Evolutionary conservation across 2,797 vertebrate genomes (phyloP).

Genomic region (Acestrorhynchus altus): DNA sequence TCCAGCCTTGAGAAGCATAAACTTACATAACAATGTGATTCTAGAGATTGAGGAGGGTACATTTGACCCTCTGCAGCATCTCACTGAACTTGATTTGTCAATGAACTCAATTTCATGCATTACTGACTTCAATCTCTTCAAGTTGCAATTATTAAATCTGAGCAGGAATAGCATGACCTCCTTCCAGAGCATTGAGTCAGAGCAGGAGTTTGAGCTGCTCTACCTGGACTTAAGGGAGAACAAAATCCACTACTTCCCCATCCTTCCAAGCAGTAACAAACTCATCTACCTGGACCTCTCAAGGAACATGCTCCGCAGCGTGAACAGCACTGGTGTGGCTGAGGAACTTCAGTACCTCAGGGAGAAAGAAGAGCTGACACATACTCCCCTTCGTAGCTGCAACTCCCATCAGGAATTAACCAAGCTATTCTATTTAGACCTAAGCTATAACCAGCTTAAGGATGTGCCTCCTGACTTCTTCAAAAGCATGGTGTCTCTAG

Average conservation of each 20-base stretch:
- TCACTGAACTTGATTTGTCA: slow-evolving; percentile 89
- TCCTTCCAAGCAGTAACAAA: slow-evolving; percentile 80
- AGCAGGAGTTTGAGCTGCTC: slow-evolving; percentile 74
- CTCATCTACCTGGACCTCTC: slow-evolving; percentile 87
- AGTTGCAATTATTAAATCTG: slow-evolving; percentile 85
- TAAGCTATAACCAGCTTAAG: slow-evolving; percentile 92
- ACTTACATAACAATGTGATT: slow-evolving; percentile 93
- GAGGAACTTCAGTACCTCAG: slow-evolving; percentile 63
- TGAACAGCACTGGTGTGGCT: slow-evolving; percentile 66
- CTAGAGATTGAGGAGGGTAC: slow-evolving; percentile 93
- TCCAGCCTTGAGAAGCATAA: slow-evolving; percentile 76
- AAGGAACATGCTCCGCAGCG: slow-evolving; percentile 83
- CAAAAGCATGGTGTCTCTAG: slow-evolving; percentile 77
- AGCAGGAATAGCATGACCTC: slow-evolving; percentile 92
- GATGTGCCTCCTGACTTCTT: slow-evolving; percentile 82
- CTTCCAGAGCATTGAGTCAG: slow-evolving; percentile 78
- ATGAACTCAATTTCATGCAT: slow-evolving; percentile 96
- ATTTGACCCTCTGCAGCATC: slow-evolving; percentile 81
- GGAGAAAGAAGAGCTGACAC: slow-evolving; percentile 56
- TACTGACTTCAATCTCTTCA: slow-evolving; percentile 87
- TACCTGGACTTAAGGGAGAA: slow-evolving; percentile 91
- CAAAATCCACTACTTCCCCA: slow-evolving; percentile 85
- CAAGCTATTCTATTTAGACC: slow-evolving; percentile 83
- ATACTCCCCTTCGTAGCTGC: slow-evolving; percentile 34
- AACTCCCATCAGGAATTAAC: slow-evolving; percentile 61